Evolutionary conservation across 1,140 invertebrate genomes (phyloP).

Genomic region (Mya arenaria): DNA sequence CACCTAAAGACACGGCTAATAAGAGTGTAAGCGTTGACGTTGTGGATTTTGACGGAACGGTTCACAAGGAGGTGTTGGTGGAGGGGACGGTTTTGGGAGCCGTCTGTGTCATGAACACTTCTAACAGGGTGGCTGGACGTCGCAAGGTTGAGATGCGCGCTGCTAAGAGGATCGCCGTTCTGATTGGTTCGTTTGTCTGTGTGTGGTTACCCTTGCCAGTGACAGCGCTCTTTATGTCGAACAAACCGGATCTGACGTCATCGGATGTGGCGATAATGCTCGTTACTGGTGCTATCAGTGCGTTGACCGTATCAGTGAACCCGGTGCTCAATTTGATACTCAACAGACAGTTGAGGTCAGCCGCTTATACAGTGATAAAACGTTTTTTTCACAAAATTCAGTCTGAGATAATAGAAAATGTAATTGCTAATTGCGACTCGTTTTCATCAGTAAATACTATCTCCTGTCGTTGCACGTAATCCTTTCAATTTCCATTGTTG

Average conservation of each 20-base stretch:
- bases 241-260: not conserved
- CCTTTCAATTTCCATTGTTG: too few species aligned
- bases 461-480: too few species aligned
- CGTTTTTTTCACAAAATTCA: not conserved
- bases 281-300: conserved; percentile 13
- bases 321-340: conserved; percentile 43
- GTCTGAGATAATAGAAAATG: too few species aligned
- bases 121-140: conserved; percentile 59
- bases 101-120: conserved; percentile 62
- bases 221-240: conserved; percentile 15
- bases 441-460: too few species aligned
- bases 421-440: too few species aligned
- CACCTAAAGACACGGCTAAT: not conserved
- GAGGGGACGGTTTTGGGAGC: conserved; percentile 46
- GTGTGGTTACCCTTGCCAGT: conserved; percentile 64
- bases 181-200: conserved; percentile 58
- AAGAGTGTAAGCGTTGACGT: conserved; percentile 20
- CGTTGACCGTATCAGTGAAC: conserved; percentile 28
- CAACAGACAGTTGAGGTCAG: conserved; percentile 48
- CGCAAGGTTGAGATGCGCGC: conserved; percentile 60
- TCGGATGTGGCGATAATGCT: conserved; percentile 20
- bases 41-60: conserved; percentile 63
- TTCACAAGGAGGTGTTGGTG: conserved; percentile 40
- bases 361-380: not conserved
- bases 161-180: conserved; percentile 58